Percentiles rank a stretch among this genome's conserved stretches.
These are phyloP conservation scores for Diphyllodes magnificus DNA, from an alignment of 2,113 vertebrate genomes.

Conservation along the genomic window DNA sequence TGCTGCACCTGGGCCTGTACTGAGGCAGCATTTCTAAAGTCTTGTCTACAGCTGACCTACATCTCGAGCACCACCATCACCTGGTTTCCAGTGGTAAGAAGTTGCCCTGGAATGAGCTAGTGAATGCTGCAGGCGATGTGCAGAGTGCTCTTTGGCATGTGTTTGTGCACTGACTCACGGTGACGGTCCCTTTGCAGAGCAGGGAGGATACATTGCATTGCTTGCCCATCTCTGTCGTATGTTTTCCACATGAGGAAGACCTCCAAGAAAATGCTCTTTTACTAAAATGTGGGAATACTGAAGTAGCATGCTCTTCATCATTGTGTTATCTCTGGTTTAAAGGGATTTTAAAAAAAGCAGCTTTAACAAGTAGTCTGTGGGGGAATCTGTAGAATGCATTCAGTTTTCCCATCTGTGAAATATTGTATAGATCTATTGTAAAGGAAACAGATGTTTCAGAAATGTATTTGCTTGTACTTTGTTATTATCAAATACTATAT, in stretches of 20 bases:
- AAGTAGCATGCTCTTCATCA: conserved; percentile 24
- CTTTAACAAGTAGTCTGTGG: conserved; percentile 48
- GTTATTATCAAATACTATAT: conserved; percentile 55
- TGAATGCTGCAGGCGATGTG: background rate
- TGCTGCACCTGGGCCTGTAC: background rate
- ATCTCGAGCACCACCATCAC: background rate
- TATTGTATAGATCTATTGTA: conserved; percentile 62
- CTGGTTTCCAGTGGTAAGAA: background rate
- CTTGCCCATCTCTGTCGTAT: background rate
- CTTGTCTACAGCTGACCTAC: background rate
- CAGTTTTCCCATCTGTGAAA: conserved; percentile 50
- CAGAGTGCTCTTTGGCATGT: background rate
- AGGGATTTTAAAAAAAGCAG: background rate
- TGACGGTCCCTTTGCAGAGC: background rate
- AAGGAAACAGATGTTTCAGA: conserved; percentile 59
- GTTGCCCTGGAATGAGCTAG: background rate
- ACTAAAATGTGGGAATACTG: conserved; percentile 6
- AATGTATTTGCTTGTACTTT: conserved; percentile 64
- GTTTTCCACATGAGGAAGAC: background rate
- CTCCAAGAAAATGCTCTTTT: conserved; percentile 4
- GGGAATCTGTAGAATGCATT: conserved; percentile 25
- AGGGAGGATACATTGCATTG: background rate
- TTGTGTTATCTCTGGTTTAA: conserved; percentile 32
- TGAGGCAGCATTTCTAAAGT: background rate
- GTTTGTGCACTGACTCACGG: background rate